Evolutionary conservation across 1,140 invertebrate genomes (phyloP), one percentile per base, ranked within the genome.

Genomic region (Pseudachorutes palmiensis): DNA sequence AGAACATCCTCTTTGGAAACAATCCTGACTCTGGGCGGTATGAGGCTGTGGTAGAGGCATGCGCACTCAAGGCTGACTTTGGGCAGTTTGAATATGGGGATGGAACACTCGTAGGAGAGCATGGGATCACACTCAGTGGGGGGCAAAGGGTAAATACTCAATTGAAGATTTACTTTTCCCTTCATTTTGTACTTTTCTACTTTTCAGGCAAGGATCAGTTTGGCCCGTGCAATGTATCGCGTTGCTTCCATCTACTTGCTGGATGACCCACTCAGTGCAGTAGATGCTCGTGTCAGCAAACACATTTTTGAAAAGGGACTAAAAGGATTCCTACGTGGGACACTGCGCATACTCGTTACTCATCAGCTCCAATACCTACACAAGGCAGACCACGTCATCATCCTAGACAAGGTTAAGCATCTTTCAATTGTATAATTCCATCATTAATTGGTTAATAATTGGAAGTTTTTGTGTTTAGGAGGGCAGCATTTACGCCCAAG

Each of bases 41-140:
- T 79, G 78, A 77, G 30, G 62, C 75, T 65, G 64, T 77, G 16
- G 1, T 77, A 45, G 67, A 67, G 62, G 62, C 76, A 63, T 74
- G 74, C 75, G 83, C 85, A 0, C 73, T 89, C 22, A 77, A 82
- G 36, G 81, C 80, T 24, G 91, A 94, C 75, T 85, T 93, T 65
- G 81, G 86, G 51, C 83, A 88, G 19, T 85, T 92, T 72, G 82
- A 87, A 0, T 80, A 86, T 72, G 88, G 88, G 16, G 94, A 97
- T 76, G 85, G 86, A 74, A 97, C 93, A 0, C 81, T 93, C 51
- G 91, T 97, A 22, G 94, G 94, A 1, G 91, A 94, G 74, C 81
- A 90, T 65, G 94, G 94, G 26, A 29, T 55, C 41, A 22, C 60
- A 2, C 32, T 67, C 3, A 62, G 60, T 64, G 84, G 81, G 16